Evolutionary conservation across 2,113 vertebrate species (phyloP), one percentile per base, ranked within the genome.

Genomic region (Cochlearius cochlearius): DNA sequence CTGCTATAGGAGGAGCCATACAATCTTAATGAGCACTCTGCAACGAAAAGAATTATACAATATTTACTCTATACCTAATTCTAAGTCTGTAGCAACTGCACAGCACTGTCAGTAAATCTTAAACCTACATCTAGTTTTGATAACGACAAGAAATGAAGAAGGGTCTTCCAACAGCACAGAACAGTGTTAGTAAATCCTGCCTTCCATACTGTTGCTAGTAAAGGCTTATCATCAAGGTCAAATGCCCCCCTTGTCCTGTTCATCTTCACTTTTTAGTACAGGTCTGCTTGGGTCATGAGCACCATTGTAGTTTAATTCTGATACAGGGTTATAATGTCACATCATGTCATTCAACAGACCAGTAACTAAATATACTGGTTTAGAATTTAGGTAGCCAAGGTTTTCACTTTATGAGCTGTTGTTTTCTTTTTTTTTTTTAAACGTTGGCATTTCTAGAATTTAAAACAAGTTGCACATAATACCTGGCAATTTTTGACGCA

Each of bases 1-100:
- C 98, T 98, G 82, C 98, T 99, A 95, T 96, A 98, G 86, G 99
- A 99, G 67, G 99, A 99, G 89, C 99, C 99, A 97, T 99, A 99
- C n/a, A 99, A 97, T 96, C 99, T 98, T 93, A 99, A 98, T n/a
- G 97, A 98, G 96, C 99, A 99, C 80, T 99, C 99, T 99, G 96
- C 36, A 95, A 98, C 49, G 93, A 60, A 91, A 95, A 90, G 19
- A 94, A 89, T 71, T 58, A 59, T 8, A 49, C 17, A 41, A n/a
- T 11, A 74, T 90, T 94, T 90, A 94, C 20, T 63, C 50, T n/a
- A 30, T 15, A 52, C 14, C 43, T 76, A 52, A 74, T 38, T 69
- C 27, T 43, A 69, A 76, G 29, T 22, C 21, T 72, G 36, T 26
- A 83, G 29, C 36, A 47, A 60, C 38, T 81, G 69, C 19, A 72